A percentile compares a stretch with the other conserved stretches of the same genome.
phyloP scores from a whole-genome alignment of 2,797 vertebrate species.

The Hipposideros larvatus region DNA sequence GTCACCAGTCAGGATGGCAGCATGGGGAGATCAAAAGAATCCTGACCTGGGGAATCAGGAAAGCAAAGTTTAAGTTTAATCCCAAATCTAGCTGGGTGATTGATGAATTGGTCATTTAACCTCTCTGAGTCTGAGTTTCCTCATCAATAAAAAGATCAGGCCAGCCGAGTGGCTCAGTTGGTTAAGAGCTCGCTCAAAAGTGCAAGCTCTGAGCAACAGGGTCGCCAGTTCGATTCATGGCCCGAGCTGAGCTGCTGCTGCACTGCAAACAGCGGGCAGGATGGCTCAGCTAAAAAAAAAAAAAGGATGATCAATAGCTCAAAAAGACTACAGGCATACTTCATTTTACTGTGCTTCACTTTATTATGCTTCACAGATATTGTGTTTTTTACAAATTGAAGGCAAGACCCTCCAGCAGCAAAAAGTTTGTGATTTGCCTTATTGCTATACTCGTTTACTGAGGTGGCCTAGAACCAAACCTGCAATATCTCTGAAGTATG shows the following conservation, averaged over 20 bases:
- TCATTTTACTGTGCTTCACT: not conserved
- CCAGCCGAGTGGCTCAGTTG: no score
- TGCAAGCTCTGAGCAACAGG: no score
- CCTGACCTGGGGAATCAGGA: not conserved
- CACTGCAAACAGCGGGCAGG: no score
- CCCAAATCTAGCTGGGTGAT: not conserved
- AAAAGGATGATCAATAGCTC: not conserved
- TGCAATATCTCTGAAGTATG: not conserved
- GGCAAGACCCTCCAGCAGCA: not conserved
- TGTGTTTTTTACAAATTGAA: not conserved
- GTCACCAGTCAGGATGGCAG: not conserved
- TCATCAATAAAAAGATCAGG: not conserved
- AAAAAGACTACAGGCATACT: not conserved
- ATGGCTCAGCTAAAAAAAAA: no score
- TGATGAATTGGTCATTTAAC: not conserved
- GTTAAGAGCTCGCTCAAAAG: no score
- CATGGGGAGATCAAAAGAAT: not conserved
- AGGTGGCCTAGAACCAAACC: not conserved
- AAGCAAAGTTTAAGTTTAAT: conserved; percentile 50
- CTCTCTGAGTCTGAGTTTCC: not conserved
- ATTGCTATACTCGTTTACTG: not conserved
- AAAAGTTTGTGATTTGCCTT: not conserved
- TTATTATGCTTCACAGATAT: not conserved
- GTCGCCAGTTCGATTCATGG: no score
- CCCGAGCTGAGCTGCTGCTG: no score